Base-by-base conservation (phyloP, 2,113 vertebrate genomes). In the Oreotrochilus melanogaster region DNA sequence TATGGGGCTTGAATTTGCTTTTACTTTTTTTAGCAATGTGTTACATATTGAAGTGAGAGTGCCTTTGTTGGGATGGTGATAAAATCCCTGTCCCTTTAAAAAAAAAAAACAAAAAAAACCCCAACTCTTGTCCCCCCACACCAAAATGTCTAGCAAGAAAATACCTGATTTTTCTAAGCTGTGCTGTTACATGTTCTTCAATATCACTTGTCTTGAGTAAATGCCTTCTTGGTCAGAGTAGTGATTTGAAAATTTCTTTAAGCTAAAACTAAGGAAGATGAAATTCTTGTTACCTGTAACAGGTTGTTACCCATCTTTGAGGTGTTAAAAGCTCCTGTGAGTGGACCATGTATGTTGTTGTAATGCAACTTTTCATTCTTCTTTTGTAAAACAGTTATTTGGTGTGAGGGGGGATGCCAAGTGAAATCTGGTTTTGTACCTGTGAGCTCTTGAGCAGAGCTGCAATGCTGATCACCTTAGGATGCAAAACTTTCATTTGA, bases 1-100 rank as follows among this genome's bases (percentile, higher is more conserved):
- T 66, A 35, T 48, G 45, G 58, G 35, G 37, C 50, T 74, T 78
- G 54, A 50, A 33, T 86, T 91, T 89, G 65, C 16, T 84, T 81
- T 86, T 92, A 58, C 81, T 86, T 88, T 67, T 92, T 89, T 85
- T 62, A 76, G 35, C 48, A 42, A 27, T n/a, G 18, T 33, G 39
- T 73, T 85, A 47, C 42, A 8, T 80, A 33, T 69, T 69, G 28
- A 69, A 54, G 30, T 67, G 35, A 37, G n/a, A 72, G 24, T 28
- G n/a, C 62, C n/a, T 62, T 37, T 37, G 19, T 39, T 31, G 50
- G 60, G 27, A 24, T 56, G 24, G 51, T 65, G 62, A 60, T 28
- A 58, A 71, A 87, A 31, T 58, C 48, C 5, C 3, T 25, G n/a
- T 33, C 24, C 28, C 28, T 69, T 69, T 45, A 33, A 64, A 64